Conservation (phyloP, 2,888 invertebrate genomes). For the Nomada ferruginata region DNA sequence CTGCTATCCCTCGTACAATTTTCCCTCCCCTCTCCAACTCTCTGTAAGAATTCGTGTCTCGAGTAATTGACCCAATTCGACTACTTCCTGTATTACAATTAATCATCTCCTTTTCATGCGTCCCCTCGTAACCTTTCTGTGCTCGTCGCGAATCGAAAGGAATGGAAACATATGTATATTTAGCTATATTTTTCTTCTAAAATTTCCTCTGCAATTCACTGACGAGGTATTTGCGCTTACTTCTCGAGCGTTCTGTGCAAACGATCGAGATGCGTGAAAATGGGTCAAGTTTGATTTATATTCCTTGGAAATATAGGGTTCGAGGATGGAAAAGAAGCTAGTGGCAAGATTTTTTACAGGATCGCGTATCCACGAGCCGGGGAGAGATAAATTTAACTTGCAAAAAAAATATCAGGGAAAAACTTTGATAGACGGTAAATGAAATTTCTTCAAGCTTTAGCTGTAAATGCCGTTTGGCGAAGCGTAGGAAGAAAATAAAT, state of each 20-base stretch:
- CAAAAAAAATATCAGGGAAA: too few species aligned
- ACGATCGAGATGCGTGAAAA: constrained; percentile 8
- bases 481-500: too few species aligned
- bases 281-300: constrained; percentile 38
- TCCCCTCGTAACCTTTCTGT: constrained; percentile 10
- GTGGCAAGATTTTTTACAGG: neutral
- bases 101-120: neutral
- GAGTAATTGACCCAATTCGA: constrained; percentile 42
- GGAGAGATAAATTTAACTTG: too few species aligned
- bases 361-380: too few species aligned
- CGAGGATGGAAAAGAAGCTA: neutral
- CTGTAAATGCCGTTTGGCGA: too few species aligned
- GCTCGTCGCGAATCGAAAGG: neutral
- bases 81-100: constrained; percentile 15
- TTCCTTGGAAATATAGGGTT: neutral
- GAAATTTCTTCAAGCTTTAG: too few species aligned
- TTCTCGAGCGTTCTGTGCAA: neutral
- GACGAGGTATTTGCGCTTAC: neutral
- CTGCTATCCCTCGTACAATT: constrained; percentile 16
- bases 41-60: constrained; percentile 26
- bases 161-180: constrained; percentile 10
- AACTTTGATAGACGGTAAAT: too few species aligned
- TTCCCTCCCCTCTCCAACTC: neutral
- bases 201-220: neutral
- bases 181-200: neutral